Evolutionary conservation across 1,140 invertebrate species (phyloP).

Genomic region (Bombus affinis): DNA sequence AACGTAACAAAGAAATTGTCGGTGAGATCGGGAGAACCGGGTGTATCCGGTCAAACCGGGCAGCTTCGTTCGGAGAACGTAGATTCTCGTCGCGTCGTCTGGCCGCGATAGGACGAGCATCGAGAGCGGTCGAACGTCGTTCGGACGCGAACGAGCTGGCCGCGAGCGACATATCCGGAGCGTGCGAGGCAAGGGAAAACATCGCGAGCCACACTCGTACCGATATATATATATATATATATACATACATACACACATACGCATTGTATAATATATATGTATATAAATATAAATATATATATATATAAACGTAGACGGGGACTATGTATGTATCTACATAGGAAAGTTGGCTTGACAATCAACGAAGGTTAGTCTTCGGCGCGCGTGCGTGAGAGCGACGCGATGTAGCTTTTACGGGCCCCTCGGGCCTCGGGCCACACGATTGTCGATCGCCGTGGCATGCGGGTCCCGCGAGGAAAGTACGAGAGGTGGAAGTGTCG

Average conservation of each 20-base stretch:
- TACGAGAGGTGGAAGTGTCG: slow-evolving; percentile 74
- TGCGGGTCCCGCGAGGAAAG: slow-evolving; percentile 76
- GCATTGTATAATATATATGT: no score
- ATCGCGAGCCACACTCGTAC: background rate
- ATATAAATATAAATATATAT: background rate
- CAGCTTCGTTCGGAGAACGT: slow-evolving; percentile 36
- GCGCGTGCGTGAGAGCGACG: slow-evolving; percentile 29
- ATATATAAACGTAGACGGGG: background rate
- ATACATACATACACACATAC: no score
- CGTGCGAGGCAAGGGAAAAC: slow-evolving; percentile 43
- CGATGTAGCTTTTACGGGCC: slow-evolving; percentile 53
- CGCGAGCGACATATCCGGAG: slow-evolving; percentile 58
- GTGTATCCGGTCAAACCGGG: slow-evolving; percentile 51
- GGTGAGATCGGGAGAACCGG: slow-evolving; percentile 19
- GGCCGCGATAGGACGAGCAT: slow-evolving; percentile 34
- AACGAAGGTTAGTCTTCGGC: slow-evolving; percentile 7
- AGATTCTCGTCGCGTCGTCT: slow-evolving; percentile 40
- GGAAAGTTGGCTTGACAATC: slow-evolving; percentile 20
- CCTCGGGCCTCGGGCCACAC: slow-evolving; percentile 64
- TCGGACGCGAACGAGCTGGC: slow-evolving; percentile 28
- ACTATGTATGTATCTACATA: slow-evolving; percentile 7
- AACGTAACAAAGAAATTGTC: slow-evolving; percentile 40
- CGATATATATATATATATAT: no score
- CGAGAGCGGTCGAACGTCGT: slow-evolving; percentile 34
- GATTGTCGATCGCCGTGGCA: slow-evolving; percentile 75